Evolutionary conservation across 1,140 invertebrate species (phyloP).

Genomic region (Heterodera schachtii): DNA sequence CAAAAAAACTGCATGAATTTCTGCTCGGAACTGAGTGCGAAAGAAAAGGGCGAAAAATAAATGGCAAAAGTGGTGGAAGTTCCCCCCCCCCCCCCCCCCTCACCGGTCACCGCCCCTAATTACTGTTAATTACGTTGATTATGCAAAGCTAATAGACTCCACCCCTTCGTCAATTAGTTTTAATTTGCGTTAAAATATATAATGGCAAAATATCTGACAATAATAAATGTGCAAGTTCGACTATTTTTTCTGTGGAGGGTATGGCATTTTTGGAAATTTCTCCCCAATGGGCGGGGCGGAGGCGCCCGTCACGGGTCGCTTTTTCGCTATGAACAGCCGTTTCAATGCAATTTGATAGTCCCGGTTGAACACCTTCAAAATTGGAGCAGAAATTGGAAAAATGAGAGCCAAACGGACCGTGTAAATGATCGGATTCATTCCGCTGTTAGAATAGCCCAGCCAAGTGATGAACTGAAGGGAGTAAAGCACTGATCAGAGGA

Average conservation of each 20-base stretch:
- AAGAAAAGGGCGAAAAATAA: background rate
- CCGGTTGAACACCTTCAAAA: conserved; percentile 60
- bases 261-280: background rate
- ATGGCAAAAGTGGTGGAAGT: background rate
- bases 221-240: background rate
- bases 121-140: too few relatives aligned
- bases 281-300: background rate
- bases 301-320: background rate
- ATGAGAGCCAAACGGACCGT: conserved; percentile 43
- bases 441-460: conserved; percentile 63
- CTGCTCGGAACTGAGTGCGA: conserved; percentile 25
- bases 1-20: conserved; percentile 30
- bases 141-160: too few relatives aligned
- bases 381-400: background rate
- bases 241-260: background rate
- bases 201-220: too few relatives aligned
- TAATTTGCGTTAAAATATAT: too few relatives aligned
- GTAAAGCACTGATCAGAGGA: background rate
- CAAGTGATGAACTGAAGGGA: conserved; percentile 59
- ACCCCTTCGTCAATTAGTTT: too few relatives aligned
- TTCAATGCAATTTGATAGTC: conserved; percentile 66
- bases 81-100: background rate
- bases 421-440: conserved; percentile 66
- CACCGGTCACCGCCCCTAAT: too few relatives aligned
- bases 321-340: conserved; percentile 50